Conservation (phyloP, 2,797 vertebrate genomes). For the Centropyge bicolor region DNA sequence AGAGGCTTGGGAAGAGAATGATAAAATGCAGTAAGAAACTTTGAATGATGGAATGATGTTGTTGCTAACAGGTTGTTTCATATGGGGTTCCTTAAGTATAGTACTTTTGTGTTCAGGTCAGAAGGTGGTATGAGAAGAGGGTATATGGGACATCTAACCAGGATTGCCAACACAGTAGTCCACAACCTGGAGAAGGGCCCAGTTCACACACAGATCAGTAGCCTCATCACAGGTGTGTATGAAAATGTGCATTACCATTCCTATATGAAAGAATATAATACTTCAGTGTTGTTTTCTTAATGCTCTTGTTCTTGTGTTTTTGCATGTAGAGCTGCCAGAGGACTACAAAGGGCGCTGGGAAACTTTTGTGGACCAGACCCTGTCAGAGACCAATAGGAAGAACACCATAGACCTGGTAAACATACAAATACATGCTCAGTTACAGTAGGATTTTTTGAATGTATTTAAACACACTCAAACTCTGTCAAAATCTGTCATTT, state of each 20-base stretch:
- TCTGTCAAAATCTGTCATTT: constrained; percentile 5
- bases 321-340: constrained; percentile 90
- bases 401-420: constrained; percentile 96
- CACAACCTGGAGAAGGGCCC: constrained; percentile 96
- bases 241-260: background rate
- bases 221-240: constrained; percentile 75
- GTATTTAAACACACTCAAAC: constrained; percentile 3
- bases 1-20: constrained; percentile 98
- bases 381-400: constrained; percentile 94
- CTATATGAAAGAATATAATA: background rate
- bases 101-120: constrained; percentile 82
- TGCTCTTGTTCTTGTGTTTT: constrained; percentile 15
- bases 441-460: background rate
- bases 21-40: constrained; percentile 93
- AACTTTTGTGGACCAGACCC: constrained; percentile 94
- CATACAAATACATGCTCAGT: constrained; percentile 4
- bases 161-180: constrained; percentile 96
- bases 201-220: constrained; percentile 82
- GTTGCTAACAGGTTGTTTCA: background rate
- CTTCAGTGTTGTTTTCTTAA: background rate
- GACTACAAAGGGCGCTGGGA: constrained; percentile 97
- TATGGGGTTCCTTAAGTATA: background rate
- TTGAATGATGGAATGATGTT: background rate
- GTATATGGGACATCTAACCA: constrained; percentile 98
- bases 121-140: constrained; percentile 95